Evolutionary conservation across 2,888 invertebrate species (phyloP), one percentile per base, ranked within the genome.

Genomic region (Tiliacea citrago): DNA sequence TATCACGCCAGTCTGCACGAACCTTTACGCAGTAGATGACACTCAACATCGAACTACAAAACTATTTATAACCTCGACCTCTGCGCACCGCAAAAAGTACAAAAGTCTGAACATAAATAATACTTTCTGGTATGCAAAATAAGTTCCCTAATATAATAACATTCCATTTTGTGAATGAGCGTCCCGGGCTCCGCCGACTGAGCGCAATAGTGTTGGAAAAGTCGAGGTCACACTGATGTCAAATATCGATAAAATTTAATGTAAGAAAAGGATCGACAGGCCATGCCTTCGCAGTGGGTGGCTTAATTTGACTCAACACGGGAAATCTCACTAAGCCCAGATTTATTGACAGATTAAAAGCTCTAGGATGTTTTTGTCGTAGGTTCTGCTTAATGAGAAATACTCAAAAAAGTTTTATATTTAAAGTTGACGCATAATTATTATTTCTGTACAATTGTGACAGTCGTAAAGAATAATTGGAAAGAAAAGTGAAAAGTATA

Each of bases 111-210:
- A 67, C 72, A 73, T 85, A 83, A 82, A 82, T 79, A 72, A 82
- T 80, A 82, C 73, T 85, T 85, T 83, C 61, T 83, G 74, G 77
- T 70, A 83, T 85, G 83, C 81, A 85, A 85, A 86, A 86, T 86
- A 86, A 86, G 83, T 81, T 81, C 79, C 74, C 65, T 83, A 86
- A 83, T 86, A 86, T 86, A 81, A 86, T 85, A 86, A 86, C 83
- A 81, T 86, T 81, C 73, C 83, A 83, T 83, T 83, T 77, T 68
- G 82, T 81, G 82, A 85, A 86, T 81, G 83, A 86, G 75, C 73
- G 77, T 86, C 85, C 83, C 86, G 83, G 51, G 73, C 85, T 76
- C 75, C 79, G 73, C 84, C 77, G 74, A 85, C 83, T 86, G 85
- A 67, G 75, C 74, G 55, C 72, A 16, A 24, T 78, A 85, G 82